A percentile compares a stretch with the other conserved stretches of the same genome.
Evolutionary conservation across 2,113 vertebrate species (phyloP).

Genomic region (Neodontobutis hainanensis): DNA sequence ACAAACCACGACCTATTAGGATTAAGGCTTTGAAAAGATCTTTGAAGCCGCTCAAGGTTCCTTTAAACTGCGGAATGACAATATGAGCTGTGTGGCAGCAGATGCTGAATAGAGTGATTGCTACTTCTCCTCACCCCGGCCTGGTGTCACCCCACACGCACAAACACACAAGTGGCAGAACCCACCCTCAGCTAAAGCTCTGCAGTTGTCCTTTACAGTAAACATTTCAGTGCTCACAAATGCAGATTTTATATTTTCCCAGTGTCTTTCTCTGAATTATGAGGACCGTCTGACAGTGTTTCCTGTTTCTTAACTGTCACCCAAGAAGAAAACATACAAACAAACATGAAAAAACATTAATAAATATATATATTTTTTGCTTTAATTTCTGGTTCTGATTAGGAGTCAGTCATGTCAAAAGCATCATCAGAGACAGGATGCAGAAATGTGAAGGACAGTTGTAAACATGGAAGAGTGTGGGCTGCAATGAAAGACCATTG

Average conservation of each 20-base stretch:
- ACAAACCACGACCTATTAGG: constrained; percentile 88
- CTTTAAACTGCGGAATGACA: constrained; percentile 85
- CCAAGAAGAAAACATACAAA: constrained; percentile 58
- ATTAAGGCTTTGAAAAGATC: constrained; percentile 88
- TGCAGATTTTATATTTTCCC: constrained; percentile 53
- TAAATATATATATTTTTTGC: constrained; percentile 13
- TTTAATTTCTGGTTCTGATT: constrained; percentile 58
- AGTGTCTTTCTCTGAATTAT: constrained; percentile 37
- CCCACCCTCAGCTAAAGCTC: constrained; percentile 36
- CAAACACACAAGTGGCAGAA: constrained; percentile 27
- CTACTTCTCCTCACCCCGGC: constrained; percentile 77
- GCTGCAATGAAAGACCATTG: constrained; percentile 44
- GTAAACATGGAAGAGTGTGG: constrained; percentile 21
- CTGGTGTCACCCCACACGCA: constrained; percentile 63
- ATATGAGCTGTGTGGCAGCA: constrained; percentile 84
- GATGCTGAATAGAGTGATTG: constrained; percentile 83
- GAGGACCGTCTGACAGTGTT: constrained; percentile 55
- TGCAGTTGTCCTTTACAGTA: constrained; percentile 55
- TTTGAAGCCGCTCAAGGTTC: constrained; percentile 85
- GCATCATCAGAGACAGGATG: constrained; percentile 48
- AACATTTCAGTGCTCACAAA: constrained; percentile 54
- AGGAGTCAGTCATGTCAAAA: constrained; percentile 41
- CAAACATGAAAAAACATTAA: constrained; percentile 54
- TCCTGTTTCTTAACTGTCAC: constrained; percentile 62
- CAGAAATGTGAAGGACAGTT: constrained; percentile 70